These are phyloP conservation scores for Xanthia icteritia DNA, from an alignment of 2,888 invertebrate species.

Conservation along the genomic window DNA sequence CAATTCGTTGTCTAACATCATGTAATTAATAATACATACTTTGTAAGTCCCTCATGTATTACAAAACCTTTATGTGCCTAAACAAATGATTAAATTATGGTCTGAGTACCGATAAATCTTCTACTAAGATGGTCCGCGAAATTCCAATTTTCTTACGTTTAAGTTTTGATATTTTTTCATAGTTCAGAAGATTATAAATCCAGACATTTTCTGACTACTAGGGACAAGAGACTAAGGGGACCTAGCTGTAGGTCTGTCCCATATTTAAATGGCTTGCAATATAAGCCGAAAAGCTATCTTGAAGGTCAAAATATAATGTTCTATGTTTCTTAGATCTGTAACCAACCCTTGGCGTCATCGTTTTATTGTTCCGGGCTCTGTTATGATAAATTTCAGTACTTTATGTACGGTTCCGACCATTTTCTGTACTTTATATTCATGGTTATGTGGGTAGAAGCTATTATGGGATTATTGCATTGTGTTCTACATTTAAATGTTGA, in stretches of 20 bases:
- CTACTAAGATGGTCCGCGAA: no score
- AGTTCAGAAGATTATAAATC: background rate
- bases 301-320: background rate
- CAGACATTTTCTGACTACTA: background rate
- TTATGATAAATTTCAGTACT: conserved; percentile 31
- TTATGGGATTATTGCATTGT: conserved; percentile 26
- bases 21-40: background rate
- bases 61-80: background rate
- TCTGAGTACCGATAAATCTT: no score
- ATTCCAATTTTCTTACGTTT: no score
- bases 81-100: background rate
- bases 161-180: background rate
- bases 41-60: background rate
- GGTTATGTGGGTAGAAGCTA: conserved; percentile 18
- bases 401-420: conserved; percentile 26
- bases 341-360: background rate
- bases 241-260: background rate
- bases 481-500: conserved; percentile 25
- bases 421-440: conserved; percentile 45
- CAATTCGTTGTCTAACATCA: background rate
- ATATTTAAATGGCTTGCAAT: background rate
- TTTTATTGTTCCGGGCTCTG: conserved; percentile 16
- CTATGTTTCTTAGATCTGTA: background rate
- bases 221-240: no score
- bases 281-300: background rate